These are phyloP conservation scores for Plebejus anna DNA, from an alignment of 2,888 invertebrate species.

Conservation along the genomic window DNA sequence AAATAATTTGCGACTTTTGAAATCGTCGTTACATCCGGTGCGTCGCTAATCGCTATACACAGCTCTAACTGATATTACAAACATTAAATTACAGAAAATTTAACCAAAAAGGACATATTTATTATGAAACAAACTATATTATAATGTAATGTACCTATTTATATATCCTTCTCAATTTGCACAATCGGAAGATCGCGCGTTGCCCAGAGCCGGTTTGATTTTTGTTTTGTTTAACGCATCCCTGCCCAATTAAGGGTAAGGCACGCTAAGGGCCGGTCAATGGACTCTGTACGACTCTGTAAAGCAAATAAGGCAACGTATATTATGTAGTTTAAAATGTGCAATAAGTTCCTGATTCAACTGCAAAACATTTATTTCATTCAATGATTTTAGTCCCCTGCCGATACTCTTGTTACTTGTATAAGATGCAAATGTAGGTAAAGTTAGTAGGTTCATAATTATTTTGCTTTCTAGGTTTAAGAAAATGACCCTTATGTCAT, in stretches of 20 bases:
- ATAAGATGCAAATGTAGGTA: no score
- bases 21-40: no score
- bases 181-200: background rate
- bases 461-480: no score
- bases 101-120: no score
- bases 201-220: slow-evolving; percentile 7
- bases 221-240: slow-evolving; percentile 24
- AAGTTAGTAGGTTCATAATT: no score
- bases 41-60: no score
- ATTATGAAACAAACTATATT: no score
- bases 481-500: no score
- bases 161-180: background rate
- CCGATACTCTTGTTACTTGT: background rate
- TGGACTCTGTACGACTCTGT: background rate
- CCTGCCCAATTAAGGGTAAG: slow-evolving; percentile 28
- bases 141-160: no score
- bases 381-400: background rate
- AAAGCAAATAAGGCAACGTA: background rate
- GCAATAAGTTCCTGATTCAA: background rate
- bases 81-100: no score
- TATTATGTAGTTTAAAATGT: background rate
- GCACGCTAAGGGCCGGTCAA: slow-evolving; percentile 9
- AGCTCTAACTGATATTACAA: no score
- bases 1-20: no score
- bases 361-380: background rate